phyloP scores from a whole-genome alignment of 2,113 vertebrate species.

The Alouatta palliata region DNA sequence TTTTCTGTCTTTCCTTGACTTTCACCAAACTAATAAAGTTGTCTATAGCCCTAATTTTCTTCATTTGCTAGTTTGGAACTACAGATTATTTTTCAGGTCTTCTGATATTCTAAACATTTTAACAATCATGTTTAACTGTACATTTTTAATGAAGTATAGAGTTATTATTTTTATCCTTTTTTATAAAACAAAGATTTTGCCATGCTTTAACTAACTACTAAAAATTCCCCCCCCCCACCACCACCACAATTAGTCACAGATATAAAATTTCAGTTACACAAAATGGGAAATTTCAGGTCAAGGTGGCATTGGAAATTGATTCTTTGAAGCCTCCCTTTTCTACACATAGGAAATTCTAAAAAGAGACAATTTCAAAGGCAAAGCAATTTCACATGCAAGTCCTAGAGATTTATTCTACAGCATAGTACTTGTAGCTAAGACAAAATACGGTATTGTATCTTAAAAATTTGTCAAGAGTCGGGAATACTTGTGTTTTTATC shows the following conservation, averaged over 20 bases:
- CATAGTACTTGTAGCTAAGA: neutral
- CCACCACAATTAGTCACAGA: neutral
- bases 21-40: neutral
- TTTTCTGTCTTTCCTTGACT: neutral
- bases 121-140: neutral
- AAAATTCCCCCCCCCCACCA: neutral
- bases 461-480: neutral
- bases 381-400: neutral
- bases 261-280: neutral
- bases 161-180: neutral
- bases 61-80: neutral
- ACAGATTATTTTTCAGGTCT: neutral
- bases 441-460: neutral
- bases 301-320: neutral
- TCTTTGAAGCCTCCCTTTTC: neutral
- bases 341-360: neutral
- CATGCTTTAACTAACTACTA: neutral
- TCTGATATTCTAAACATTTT: neutral
- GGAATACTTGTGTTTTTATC: neutral
- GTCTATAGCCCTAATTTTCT: neutral
- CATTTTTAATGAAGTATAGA: neutral
- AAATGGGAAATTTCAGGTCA: neutral
- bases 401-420: neutral
- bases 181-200: neutral
- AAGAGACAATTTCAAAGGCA: neutral